Percentiles rank a stretch among this genome's conserved stretches.
These are phyloP conservation scores for Proterorhinus semilunaris DNA, from an alignment of 2,113 vertebrate species.

Conservation along the genomic window DNA sequence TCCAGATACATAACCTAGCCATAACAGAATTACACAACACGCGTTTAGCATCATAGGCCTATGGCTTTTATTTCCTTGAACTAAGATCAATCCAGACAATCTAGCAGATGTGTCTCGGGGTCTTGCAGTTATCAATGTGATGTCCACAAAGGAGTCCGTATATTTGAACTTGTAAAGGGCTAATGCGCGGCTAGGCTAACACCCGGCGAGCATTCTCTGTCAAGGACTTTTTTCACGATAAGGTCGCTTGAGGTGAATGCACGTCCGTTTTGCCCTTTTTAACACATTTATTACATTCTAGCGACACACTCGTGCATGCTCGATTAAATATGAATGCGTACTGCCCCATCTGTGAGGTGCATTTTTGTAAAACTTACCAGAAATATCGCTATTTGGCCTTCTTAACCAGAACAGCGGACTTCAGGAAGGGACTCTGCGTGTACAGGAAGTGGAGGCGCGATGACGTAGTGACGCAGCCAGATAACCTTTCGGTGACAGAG, in stretches of 20 bases:
- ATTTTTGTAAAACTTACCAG: slow-evolving; percentile 54
- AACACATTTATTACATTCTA: accelerated
- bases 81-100: background rate
- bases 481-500: background rate
- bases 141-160: background rate
- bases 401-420: slow-evolving; percentile 75
- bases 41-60: background rate
- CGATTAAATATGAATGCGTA: background rate
- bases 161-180: background rate
- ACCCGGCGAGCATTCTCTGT: slow-evolving; percentile 15
- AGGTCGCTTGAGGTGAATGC: slow-evolving; percentile 23
- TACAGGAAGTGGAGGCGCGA: slow-evolving; percentile 43
- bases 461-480: slow-evolving; percentile 1
- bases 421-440: slow-evolving; percentile 27
- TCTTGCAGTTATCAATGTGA: background rate
- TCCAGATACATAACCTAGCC: no score
- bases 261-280: accelerated
- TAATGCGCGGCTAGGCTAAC: slow-evolving; percentile 3
- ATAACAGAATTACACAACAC: background rate
- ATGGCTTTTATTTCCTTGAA: no score
- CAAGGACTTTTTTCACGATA: slow-evolving; percentile 54
- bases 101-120: background rate
- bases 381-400: slow-evolving; percentile 74
- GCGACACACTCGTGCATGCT: accelerated
- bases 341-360: accelerated